These are phyloP conservation scores for Anneissia japonica DNA, from an alignment of 35 echinoderm and acorn worm species.

Conservation along the genomic window DNA sequence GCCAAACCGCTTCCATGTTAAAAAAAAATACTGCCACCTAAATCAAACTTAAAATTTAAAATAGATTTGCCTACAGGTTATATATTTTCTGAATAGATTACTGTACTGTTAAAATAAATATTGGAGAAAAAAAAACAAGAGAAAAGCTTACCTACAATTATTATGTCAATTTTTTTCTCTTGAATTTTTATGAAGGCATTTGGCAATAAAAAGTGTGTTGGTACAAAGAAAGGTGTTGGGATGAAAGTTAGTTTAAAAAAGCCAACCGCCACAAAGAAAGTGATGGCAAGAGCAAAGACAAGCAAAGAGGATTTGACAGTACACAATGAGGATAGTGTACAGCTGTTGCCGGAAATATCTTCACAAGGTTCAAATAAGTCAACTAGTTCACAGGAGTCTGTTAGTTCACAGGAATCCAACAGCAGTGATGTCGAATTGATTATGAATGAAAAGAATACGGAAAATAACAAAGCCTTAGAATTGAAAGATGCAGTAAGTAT, in stretches of 20 bases:
- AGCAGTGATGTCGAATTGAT: background rate
- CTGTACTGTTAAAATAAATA: too few species aligned
- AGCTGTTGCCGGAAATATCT: background rate
- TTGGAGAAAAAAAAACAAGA: too few species aligned
- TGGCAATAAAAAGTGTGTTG: background rate
- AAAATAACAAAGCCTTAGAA: background rate
- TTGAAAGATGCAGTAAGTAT: background rate
- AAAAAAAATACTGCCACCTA: too few species aligned
- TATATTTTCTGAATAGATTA: too few species aligned
- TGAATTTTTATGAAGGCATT: background rate
- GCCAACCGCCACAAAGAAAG: background rate
- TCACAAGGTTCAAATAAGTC: background rate
- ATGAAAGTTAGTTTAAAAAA: background rate
- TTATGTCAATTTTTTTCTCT: background rate
- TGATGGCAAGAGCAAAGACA: background rate
- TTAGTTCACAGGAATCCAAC: too few species aligned
- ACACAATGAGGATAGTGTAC: background rate
- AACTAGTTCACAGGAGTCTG: too few species aligned
- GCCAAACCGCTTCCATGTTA: too few species aligned
- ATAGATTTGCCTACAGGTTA: too few species aligned
- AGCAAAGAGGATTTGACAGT: background rate
- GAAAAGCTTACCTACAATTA: too few species aligned
- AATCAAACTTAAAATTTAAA: too few species aligned
- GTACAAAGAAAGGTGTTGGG: background rate
- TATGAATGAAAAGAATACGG: background rate